Evolutionary conservation across 2,113 vertebrate species (phyloP), one percentile per base, ranked within the genome.

Genomic region (Labeo rohita): DNA sequence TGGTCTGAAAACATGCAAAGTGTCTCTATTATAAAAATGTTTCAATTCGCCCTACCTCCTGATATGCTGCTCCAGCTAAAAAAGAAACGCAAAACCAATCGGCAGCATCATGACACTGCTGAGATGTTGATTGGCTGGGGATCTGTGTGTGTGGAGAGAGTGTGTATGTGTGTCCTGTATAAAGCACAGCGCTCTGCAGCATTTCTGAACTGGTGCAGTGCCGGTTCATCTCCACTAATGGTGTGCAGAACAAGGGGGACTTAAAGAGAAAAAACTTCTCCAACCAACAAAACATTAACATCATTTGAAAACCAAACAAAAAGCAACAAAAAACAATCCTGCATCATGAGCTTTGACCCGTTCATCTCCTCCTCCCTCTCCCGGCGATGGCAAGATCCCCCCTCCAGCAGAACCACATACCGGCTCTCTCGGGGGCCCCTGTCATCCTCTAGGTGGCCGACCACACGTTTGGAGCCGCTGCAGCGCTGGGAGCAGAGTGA

Each of bases 191-290:
- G 92, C 92, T 93, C 92, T 94, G 95, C 94, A 95, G 95, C 91
- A 95, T 94, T 94, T 92, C 91, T 89, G 93, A 93, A 92, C 93
- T 95, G 95, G 95, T 94, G 95, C 95, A 96, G 95, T 94, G 94
- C 95, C 90, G 86, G 89, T 93, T 93, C 94, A 93, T 92, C 92
- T 92, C 93, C 93, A 94, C 91, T 84, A 90, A 94, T 93, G 94
- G 94, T 94, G 94, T 95, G 93, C 92, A 95, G 95, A 93, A 96
- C 93, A 95, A 96, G 95, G 95, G 95, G 95, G 95, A 96, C 95
- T 92, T 94, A 92, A 93, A 93, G 89, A 68, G 54, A 89, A 87
- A 77, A 39, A 75, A 85, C 90, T 90, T 84, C 84, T 89, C 85
- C 90, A 93, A 91, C 85, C 85, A 83, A 56, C 80, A 88, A 92